A percentile compares a stretch with the other conserved stretches of the same genome.
Conservation (phyloP, 2,113 vertebrate genomes). For the Aegypius monachus region DNA sequence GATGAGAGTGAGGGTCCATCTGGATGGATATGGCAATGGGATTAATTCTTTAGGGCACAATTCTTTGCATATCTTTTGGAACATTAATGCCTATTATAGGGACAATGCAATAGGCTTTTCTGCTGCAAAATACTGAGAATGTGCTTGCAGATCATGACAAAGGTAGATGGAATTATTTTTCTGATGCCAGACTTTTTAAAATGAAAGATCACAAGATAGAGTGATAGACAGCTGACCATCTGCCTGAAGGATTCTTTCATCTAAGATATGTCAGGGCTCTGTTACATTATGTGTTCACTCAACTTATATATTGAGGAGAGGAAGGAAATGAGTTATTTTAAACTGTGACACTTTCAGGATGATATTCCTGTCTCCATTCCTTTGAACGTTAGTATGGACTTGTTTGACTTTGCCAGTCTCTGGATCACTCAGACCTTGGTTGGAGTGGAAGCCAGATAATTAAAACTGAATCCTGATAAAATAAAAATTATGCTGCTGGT, state of each 20-base stretch:
- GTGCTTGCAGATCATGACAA: neutral
- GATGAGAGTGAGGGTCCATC: neutral
- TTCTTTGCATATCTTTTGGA: neutral
- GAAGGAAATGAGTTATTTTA: neutral
- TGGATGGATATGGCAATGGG: neutral
- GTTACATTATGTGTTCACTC: neutral
- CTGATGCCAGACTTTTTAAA: neutral
- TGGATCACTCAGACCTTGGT: neutral
- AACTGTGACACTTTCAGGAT: neutral
- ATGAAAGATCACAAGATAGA: neutral
- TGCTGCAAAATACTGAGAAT: neutral
- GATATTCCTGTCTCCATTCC: neutral
- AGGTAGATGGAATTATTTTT: neutral
- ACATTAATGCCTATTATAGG: neutral
- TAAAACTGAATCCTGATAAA: neutral
- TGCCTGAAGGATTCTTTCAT: neutral
- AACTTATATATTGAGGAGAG: neutral
- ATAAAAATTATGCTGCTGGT: neutral
- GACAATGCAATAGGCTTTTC: neutral
- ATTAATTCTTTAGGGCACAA: neutral
- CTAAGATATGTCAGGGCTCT: neutral
- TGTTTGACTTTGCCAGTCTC: neutral
- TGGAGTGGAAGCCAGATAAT: neutral
- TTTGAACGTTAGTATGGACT: neutral
- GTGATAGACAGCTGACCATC: neutral